Percentiles rank a stretch among this genome's conserved stretches.
phyloP scores from a whole-genome alignment of 2,888 invertebrate species.

The Ormyrus thymus region DNA sequence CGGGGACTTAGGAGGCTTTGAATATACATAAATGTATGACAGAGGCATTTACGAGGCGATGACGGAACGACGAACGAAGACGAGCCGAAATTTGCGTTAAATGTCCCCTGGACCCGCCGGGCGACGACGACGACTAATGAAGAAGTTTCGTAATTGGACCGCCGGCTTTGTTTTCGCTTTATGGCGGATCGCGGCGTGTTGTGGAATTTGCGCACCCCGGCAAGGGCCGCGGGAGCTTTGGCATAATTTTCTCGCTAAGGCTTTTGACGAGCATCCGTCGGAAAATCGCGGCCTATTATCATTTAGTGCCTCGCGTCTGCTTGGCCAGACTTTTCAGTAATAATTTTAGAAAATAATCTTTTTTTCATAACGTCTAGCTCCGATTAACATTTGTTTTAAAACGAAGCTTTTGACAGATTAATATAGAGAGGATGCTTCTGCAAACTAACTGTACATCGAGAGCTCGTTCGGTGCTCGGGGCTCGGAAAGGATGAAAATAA shows the following conservation, averaged over 20 bases:
- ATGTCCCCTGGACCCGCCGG: conserved; percentile 1
- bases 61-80: conserved; percentile 47
- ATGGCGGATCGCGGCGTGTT: conserved; percentile 4
- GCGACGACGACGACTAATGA: conserved; percentile 42
- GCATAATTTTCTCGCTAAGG: conserved; percentile 7
- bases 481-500: conserved; percentile 7
- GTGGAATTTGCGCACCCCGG: background rate
- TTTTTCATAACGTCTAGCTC: too few relatives aligned
- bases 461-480: conserved; percentile 28
- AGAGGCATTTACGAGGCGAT: conserved; percentile 47
- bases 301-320: too few relatives aligned
- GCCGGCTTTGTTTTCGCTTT: conserved; percentile 49
- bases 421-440: too few relatives aligned
- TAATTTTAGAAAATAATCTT: too few relatives aligned
- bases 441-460: background rate
- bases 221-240: background rate
- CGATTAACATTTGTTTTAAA: too few relatives aligned
- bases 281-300: too few relatives aligned
- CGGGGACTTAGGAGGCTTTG: conserved; percentile 60
- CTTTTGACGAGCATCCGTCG: too few relatives aligned
- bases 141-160: conserved; percentile 55
- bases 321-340: too few relatives aligned
- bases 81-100: conserved; percentile 49
- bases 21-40: conserved; percentile 56
- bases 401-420: too few relatives aligned